A percentile compares a stretch with the other conserved stretches of the same genome.
phyloP scores from a whole-genome alignment of 64 coral and sea anemone genomes.

The Pachyseris speciosa region DNA sequence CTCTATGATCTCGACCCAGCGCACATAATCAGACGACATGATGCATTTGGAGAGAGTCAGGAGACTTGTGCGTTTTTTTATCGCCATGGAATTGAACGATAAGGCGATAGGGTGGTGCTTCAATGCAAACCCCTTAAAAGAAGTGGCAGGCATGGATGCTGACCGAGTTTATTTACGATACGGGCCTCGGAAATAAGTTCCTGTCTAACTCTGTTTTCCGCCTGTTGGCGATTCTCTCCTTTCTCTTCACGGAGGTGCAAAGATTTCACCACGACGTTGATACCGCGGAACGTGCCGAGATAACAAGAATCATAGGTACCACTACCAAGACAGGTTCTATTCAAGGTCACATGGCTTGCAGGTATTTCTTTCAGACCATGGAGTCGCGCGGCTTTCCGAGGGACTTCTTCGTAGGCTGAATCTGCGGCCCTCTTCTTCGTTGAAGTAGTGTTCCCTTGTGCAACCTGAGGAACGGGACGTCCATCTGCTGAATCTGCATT shows the following conservation, averaged over 20 bases:
- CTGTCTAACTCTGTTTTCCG: background rate
- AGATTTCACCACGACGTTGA: background rate
- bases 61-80: too few species aligned
- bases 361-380: background rate
- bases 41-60: too few species aligned
- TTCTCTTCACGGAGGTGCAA: background rate
- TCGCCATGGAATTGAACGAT: conserved; percentile 51
- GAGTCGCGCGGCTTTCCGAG: background rate
- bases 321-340: background rate
- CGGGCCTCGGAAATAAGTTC: conserved; percentile 29
- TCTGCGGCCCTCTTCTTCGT: background rate
- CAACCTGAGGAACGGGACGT: too few species aligned
- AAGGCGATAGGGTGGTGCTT: background rate
- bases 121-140: conserved; percentile 54
- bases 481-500: too few species aligned
- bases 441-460: background rate
- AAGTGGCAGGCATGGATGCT: conserved; percentile 40
- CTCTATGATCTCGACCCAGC: too few species aligned
- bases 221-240: background rate
- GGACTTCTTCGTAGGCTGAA: background rate
- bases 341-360: background rate
- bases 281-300: conserved; percentile 5
- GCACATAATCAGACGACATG: too few species aligned
- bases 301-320: conserved; percentile 27
- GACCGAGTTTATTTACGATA: conserved; percentile 11